Conservation (phyloP, 2,888 invertebrate genomes). For the Tanytarsus gracilentus region DNA sequence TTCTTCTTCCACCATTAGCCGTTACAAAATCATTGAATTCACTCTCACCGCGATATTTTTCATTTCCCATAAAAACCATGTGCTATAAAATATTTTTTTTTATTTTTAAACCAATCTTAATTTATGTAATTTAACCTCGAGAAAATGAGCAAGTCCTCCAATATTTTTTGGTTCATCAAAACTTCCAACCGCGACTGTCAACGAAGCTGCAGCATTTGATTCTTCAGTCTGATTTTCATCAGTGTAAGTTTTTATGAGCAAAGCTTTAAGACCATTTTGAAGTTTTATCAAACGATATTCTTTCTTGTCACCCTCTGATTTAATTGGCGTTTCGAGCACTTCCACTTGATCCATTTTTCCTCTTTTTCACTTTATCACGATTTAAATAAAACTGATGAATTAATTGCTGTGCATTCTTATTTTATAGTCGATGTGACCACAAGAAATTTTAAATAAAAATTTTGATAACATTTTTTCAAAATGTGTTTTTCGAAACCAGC, state of each 20-base stretch:
- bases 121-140: no score
- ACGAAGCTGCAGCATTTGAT: constrained; percentile 51
- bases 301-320: constrained; percentile 20
- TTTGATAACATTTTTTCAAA: no score
- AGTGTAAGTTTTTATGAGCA: constrained; percentile 47
- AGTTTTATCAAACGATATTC: constrained; percentile 47
- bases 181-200: constrained; percentile 66
- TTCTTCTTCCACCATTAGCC: constrained; percentile 77
- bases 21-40: constrained; percentile 72
- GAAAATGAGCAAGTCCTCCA: constrained; percentile 74
- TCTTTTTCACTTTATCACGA: background rate
- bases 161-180: constrained; percentile 69
- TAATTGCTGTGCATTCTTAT: no score
- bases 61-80: constrained; percentile 91
- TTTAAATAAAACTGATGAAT: background rate
- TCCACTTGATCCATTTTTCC: constrained; percentile 15
- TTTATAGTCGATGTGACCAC: no score
- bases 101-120: no score
- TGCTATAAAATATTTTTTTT: constrained; percentile 48
- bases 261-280: constrained; percentile 61
- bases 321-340: constrained; percentile 12
- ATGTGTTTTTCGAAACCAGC: no score
- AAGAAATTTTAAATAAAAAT: no score
- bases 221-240: background rate
- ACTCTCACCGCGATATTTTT: constrained; percentile 79